A percentile compares a stretch with the other conserved stretches of the same genome.
These are phyloP conservation scores for Thumatha senex DNA, from an alignment of 2,888 invertebrate species.

Conservation along the genomic window DNA sequence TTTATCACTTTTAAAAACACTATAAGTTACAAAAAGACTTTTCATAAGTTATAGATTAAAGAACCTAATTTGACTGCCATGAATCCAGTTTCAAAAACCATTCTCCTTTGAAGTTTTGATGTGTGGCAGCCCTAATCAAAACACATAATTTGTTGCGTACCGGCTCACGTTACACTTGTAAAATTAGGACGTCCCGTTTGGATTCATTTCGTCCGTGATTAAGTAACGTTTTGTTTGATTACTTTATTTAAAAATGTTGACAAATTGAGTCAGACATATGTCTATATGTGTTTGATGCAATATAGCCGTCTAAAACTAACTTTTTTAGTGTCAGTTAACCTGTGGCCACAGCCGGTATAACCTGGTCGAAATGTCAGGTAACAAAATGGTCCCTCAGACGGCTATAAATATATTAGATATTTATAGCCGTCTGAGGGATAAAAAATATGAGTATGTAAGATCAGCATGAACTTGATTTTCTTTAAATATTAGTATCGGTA, in stretches of 20 bases:
- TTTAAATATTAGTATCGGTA: too few species aligned
- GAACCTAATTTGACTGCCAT: background rate
- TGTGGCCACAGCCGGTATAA: too few species aligned
- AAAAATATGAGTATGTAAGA: too few species aligned
- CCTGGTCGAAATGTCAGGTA: too few species aligned
- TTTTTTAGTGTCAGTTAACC: too few species aligned
- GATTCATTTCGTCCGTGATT: conserved; percentile 32
- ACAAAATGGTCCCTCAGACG: too few species aligned
- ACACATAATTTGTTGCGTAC: conserved; percentile 37
- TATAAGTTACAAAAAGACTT: too few species aligned
- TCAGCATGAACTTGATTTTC: too few species aligned
- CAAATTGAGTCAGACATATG: conserved; percentile 2
- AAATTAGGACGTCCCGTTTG: conserved; percentile 41
- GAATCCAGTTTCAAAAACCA: background rate
- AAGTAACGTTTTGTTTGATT: conserved; percentile 32
- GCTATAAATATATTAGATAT: too few species aligned
- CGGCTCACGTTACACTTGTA: conserved; percentile 30
- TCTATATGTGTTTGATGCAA: background rate
- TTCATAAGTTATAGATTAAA: background rate
- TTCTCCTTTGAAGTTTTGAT: conserved; percentile 5
- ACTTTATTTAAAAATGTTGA: conserved; percentile 21
- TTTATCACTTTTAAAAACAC: background rate
- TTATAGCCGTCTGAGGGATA: too few species aligned
- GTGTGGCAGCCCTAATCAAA: conserved; percentile 23
- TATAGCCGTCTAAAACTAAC: background rate